Evolutionary conservation across 2,797 vertebrate genomes (phyloP), one percentile per base, ranked within the genome.

Genomic region (Ficedula albicollis): DNA sequence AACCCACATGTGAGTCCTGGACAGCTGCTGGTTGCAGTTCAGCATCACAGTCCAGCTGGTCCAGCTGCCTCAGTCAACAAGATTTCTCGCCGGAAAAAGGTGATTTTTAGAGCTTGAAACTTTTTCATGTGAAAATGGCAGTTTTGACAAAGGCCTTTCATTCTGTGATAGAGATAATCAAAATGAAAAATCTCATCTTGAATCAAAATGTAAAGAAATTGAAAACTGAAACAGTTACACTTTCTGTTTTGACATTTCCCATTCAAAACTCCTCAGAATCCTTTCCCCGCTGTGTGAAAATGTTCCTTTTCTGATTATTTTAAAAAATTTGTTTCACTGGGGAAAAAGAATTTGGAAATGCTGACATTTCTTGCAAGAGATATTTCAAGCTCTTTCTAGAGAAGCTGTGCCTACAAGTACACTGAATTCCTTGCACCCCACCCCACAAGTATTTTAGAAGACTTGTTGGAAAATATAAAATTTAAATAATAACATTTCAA

Each of bases 231-330:
- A 97, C 93, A 90, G 95, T 93, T 91, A 94, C 89, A 88, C 67
- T 88, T 90, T 93, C 82, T 96, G 94, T 96, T 97, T 95, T 96
- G 95, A 94, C 94, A 93, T 93, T 95, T 95, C 96, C 95, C 95
- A 96, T 96, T 95, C 83, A 91, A 96, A 96, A 96, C 94, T 93
- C 77, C 91, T 96, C 93, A 92, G 95, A 93, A 93, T 93, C 82
- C 76, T 87, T 89, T 90, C 93, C 93, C 67, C 19, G 63, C 89
- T 96, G 93, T 95, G 93, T 91, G 96, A 96, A 96, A 96, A 94
- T 89, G 93, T 94, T 95, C 95, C 74, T 84, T 93, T 96, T 84
- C 90, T 79, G 84, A 7, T 73, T 76, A 75, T 90, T 84, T 83
- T 79, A 44, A 30, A 52, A 52, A 54, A 67, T 76, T 93, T 95